Conservation (phyloP, 2,797 vertebrate genomes). For the Oreonectes daqikongensis region DNA sequence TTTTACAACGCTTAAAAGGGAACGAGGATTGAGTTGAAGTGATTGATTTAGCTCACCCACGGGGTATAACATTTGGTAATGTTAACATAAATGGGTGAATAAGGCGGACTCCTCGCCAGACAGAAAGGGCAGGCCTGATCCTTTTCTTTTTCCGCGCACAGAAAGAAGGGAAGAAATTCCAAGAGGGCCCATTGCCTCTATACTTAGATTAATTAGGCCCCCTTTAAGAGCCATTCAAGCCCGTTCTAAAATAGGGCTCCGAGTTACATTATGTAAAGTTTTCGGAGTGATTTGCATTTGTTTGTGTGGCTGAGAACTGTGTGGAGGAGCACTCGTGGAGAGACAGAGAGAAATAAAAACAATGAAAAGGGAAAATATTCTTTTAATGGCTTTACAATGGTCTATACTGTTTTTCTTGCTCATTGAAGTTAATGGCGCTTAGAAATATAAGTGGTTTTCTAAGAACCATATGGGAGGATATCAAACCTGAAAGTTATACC, state of each 20-base stretch:
- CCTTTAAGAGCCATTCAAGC: slow-evolving; percentile 89
- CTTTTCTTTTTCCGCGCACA: slow-evolving; percentile 68
- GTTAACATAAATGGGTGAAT: slow-evolving; percentile 69
- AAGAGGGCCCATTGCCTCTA: slow-evolving; percentile 85
- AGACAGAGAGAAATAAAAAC: slow-evolving; percentile 62
- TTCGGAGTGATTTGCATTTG: slow-evolving; percentile 92
- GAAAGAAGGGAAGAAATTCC: slow-evolving; percentile 85
- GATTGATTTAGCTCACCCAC: slow-evolving; percentile 69
- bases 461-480: slow-evolving; percentile 58
- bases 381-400: slow-evolving; percentile 76
- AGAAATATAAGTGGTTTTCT: slow-evolving; percentile 65
- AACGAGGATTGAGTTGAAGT: slow-evolving; percentile 41
- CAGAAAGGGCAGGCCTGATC: slow-evolving; percentile 68
- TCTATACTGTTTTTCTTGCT: slow-evolving; percentile 69
- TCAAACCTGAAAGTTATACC: slow-evolving; percentile 24
- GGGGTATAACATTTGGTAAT: slow-evolving; percentile 62
- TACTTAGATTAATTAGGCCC: slow-evolving; percentile 93
- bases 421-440: slow-evolving; percentile 68
- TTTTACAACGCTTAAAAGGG: slow-evolving; percentile 55
- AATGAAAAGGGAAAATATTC: slow-evolving; percentile 73
- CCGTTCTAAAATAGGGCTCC: slow-evolving; percentile 81
- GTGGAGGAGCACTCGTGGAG: slow-evolving; percentile 61
- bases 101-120: slow-evolving; percentile 63
- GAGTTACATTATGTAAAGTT: slow-evolving; percentile 84
- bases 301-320: slow-evolving; percentile 81